Evolutionary conservation across 1,140 invertebrate genomes (phyloP), one percentile per base, ranked within the genome.

Genomic region (Thaumetopoea pityocampa): DNA sequence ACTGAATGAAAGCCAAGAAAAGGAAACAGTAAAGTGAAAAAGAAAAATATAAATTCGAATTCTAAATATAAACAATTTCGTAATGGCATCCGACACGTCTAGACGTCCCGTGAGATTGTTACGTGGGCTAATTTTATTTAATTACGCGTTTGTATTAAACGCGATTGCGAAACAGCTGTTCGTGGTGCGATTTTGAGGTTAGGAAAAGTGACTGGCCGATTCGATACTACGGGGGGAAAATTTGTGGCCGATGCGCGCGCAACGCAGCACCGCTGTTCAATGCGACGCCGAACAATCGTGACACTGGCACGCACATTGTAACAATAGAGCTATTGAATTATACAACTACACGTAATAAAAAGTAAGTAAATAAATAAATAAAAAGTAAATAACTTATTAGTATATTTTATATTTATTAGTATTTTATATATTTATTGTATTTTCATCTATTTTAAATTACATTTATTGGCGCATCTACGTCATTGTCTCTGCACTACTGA

Each of bases 21-120:
- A 27, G n/a, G 9, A 20, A 70, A 55, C 52, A 62, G 66, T 71
- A 73, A 76, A 71, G 48, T 44, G 65, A 61, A 78, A 73, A 67
- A 74, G 67, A 58, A 53, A 51, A 53, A 54, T 26, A 42, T 42
- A 49, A 19, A 29, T 26, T 27, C 54, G 45, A 32, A 53, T 72
- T 78, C 74, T 76, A 79, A 68, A 63, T 74, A 67, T 80, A 65
- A 80, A 80, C 63, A 45, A 78, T 82, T 82, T 79, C 71, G 73
- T 69, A 78, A 78, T 51, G 47, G 61, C 43, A 51, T 58, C 55
- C 67, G 61, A 49, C 54, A 51, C 55, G 72, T 57, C 62, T 63
- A 61, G 61, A 48, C 64, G 71, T 34, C 11, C 14, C 36, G 53
- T 48, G 35, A 43, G 43, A 35, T 57, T 51, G 45, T 51, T 38